These are phyloP conservation scores for Malurus elegans DNA, from an alignment of 2,113 vertebrate genomes.

Conservation along the genomic window DNA sequence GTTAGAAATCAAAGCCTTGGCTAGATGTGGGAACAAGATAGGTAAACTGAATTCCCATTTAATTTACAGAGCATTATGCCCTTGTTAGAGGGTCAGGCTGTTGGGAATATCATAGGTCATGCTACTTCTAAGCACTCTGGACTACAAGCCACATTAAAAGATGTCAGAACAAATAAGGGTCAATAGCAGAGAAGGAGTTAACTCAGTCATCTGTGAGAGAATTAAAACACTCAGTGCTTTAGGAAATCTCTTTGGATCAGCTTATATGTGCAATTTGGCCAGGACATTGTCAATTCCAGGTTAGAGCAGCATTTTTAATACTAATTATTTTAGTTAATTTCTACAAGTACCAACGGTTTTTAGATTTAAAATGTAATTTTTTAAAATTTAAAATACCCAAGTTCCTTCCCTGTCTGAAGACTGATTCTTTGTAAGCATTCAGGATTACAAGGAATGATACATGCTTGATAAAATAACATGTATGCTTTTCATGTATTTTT, in stretches of 20 bases:
- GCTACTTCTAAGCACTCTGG: neutral
- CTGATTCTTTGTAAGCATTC: neutral
- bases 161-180: neutral
- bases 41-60: neutral
- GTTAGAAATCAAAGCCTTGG: neutral
- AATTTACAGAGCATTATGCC: neutral
- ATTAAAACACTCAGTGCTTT: neutral
- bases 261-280: neutral
- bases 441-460: neutral
- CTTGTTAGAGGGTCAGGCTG: neutral
- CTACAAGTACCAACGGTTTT: neutral
- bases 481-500: neutral
- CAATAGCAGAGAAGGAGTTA: neutral
- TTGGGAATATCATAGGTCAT: neutral
- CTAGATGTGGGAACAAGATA: neutral
- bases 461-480: neutral
- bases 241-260: neutral
- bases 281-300: neutral
- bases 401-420: neutral
- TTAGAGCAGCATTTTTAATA: neutral
- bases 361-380: neutral
- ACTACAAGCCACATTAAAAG: neutral
- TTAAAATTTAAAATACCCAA: neutral
- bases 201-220: neutral
- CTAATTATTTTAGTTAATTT: neutral